These are phyloP conservation scores for Spatula clypeata DNA, from an alignment of 2,797 vertebrate genomes.

Conservation along the genomic window DNA sequence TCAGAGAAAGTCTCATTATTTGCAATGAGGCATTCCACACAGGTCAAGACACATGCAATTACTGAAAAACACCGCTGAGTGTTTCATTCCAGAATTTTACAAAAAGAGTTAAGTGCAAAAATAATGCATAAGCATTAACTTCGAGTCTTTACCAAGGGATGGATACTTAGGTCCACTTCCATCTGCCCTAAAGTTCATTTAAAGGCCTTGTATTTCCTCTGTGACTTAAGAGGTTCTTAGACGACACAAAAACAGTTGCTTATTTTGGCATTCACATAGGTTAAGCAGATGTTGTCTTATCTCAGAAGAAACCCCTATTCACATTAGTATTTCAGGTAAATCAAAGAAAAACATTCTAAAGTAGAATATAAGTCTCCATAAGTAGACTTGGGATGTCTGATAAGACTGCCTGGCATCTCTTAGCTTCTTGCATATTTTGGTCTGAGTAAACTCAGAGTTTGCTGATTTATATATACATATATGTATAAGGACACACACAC, in stretches of 20 bases:
- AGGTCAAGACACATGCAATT: background rate
- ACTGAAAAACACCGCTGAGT: background rate
- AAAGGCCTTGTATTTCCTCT: background rate
- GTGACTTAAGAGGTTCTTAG: background rate
- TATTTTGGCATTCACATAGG: fast-evolving
- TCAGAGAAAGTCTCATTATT: background rate
- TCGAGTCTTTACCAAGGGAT: background rate
- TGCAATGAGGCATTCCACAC: background rate
- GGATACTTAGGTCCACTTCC: background rate
- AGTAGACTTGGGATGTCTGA: background rate
- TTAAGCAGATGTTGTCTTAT: background rate
- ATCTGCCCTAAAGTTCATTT: background rate
- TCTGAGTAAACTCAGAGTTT: background rate
- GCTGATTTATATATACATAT: background rate
- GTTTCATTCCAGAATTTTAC: background rate
- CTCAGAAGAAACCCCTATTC: background rate
- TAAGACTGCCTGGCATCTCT: background rate
- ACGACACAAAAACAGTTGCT: background rate
- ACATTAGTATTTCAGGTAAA: background rate
- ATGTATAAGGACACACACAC: background rate
- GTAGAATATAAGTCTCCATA: background rate
- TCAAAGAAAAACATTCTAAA: background rate
- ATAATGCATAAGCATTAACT: background rate
- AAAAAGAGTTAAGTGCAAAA: background rate
- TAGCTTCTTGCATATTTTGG: background rate